Conservation (phyloP, 2,888 invertebrate species). For the Amphipoea lucens region DNA sequence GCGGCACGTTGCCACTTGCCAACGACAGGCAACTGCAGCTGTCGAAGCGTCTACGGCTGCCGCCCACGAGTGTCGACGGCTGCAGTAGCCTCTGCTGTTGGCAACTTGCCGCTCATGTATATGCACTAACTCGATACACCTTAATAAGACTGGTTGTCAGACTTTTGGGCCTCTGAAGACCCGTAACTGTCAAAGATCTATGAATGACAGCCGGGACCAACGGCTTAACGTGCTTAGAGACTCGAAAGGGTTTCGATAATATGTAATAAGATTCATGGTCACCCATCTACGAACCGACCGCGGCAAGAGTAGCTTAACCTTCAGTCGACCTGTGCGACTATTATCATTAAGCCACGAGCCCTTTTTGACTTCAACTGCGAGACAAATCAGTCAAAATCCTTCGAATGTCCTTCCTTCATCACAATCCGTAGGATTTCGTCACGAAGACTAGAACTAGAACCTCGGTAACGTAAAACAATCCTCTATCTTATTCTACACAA, state of each 20-base stretch:
- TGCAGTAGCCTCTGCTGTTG: too few relatives aligned
- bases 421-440: neutral
- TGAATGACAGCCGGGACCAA: neutral
- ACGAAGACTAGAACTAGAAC: neutral
- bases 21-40: too few relatives aligned
- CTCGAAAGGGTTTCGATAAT: neutral
- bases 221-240: neutral
- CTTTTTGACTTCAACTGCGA: too few relatives aligned
- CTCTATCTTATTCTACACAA: neutral
- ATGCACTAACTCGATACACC: too few relatives aligned
- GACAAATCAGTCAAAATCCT: neutral
- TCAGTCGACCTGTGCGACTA: neutral
- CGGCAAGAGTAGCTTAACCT: neutral
- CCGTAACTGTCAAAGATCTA: neutral
- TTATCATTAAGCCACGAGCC: neutral
- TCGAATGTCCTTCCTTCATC: neutral
- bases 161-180: neutral
- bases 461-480: conserved; percentile 1
- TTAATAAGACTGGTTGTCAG: neutral
- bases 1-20: too few relatives aligned
- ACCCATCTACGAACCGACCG: neutral
- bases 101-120: too few relatives aligned
- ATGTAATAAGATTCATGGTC: neutral
- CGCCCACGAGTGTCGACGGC: too few relatives aligned
- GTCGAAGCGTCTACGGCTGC: too few relatives aligned